These are phyloP conservation scores for Pseudococcus longispinus DNA, from an alignment of 2,888 invertebrate species.

Conservation along the genomic window DNA sequence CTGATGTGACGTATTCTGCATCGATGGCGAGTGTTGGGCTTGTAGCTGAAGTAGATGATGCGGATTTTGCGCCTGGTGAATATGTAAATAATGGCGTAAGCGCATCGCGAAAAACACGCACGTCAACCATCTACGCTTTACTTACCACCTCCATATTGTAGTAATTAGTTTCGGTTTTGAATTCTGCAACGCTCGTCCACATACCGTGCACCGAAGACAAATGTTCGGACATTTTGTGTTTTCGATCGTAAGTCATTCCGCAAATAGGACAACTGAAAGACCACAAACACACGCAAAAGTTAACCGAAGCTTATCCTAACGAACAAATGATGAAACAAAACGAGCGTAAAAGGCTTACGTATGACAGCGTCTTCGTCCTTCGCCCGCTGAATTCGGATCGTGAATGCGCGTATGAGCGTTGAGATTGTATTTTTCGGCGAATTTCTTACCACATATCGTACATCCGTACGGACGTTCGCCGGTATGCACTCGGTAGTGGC, in stretches of 20 bases:
- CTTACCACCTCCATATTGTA: conserved; percentile 51
- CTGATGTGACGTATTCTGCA: background rate
- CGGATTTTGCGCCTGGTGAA: conserved; percentile 31
- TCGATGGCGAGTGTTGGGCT: background rate
- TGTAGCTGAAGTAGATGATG: conserved; percentile 46
- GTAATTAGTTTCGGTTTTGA: conserved; percentile 45
- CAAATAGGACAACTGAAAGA: conserved; percentile 57
- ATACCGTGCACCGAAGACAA: conserved; percentile 57
- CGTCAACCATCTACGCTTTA: too few relatives aligned
- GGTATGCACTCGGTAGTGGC: conserved; percentile 59
- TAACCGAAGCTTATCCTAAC: too few relatives aligned
- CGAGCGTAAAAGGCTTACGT: conserved; percentile 47
- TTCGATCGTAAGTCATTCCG: conserved; percentile 58
- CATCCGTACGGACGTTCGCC: conserved; percentile 59
- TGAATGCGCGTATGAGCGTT: conserved; percentile 59
- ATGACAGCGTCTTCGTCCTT: conserved; percentile 57
- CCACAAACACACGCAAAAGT: too few relatives aligned
- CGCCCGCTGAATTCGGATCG: conserved; percentile 56
- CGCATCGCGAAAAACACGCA: too few relatives aligned
- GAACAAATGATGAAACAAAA: background rate
- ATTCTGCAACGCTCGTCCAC: conserved; percentile 29
- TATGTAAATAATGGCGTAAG: background rate
- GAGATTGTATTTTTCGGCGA: conserved; percentile 59
- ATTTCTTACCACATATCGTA: conserved; percentile 59
- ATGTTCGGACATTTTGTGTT: conserved; percentile 59